Evolutionary conservation across 2,888 invertebrate genomes (phyloP), one percentile per base, ranked within the genome.

Genomic region (Agapetus fuscipes): DNA sequence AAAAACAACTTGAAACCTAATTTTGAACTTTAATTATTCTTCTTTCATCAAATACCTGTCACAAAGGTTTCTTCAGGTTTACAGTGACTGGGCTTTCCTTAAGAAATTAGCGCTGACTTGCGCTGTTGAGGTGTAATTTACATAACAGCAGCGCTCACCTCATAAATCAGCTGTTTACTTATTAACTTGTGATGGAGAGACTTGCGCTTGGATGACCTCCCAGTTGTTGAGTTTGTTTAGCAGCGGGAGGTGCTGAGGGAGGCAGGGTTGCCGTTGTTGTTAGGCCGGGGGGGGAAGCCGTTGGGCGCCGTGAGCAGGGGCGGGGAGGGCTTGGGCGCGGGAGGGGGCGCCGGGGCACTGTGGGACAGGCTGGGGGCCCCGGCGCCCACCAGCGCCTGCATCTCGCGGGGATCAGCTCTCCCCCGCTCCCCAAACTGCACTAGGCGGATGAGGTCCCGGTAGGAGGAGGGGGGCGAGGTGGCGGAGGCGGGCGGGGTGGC

Each of bases 331-430:
- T 17, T 27, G 17, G 14, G 24, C n/a, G 14, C 20, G 9, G 29
- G 43, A 37, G 46, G 49, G 46, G 38, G 52, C 50, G 52, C 52
- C 45, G 52, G 63, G 60, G 64, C 37, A 4, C 34, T 17, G 60
- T 64, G 64, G 60, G 60, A 61, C 52, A 38, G 38, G 48, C 42
- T 34, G 14, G 34, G 39, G n/a, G 40, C 32, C 3, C 25, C 30
- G 36, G 25, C 14, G 13, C 33, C 41, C 29, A 45, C 45, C 11
- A 48, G 37, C 24, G 46, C 43, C 28, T 48, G 44, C 27, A 39
- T 37, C 31, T 46, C 45, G 38, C 42, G 42, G 9, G 46, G 45
- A 4, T 43, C 45, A 17, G 38, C 45, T 3, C 38, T 34, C 13
- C 30, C 32, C 5, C 37, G 34, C 7, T 46, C 45, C 6, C 37